phyloP scores from a whole-genome alignment of 2,888 invertebrate genomes.

The Drosophila kambysellisi region DNA sequence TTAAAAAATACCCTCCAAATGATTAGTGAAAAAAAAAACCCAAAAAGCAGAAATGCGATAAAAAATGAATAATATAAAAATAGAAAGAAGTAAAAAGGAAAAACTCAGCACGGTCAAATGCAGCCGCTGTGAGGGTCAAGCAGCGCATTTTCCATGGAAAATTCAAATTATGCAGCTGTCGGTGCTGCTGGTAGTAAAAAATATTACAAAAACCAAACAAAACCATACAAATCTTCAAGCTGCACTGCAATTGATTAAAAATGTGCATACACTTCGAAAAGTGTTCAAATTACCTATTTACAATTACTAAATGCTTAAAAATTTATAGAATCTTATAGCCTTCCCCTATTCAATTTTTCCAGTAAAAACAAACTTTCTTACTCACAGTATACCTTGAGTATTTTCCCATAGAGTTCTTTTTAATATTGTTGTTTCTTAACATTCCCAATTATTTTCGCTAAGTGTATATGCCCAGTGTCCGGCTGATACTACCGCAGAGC shows the following conservation, averaged over 20 bases:
- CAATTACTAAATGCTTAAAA: neutral
- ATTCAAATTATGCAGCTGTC: slow-evolving; percentile 69
- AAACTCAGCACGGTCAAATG: slow-evolving; percentile 66
- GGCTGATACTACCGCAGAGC: too few relatives aligned
- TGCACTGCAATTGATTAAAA: slow-evolving; percentile 54
- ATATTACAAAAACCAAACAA: slow-evolving; percentile 20
- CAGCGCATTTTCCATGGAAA: slow-evolving; percentile 52
- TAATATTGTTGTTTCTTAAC: too few relatives aligned
- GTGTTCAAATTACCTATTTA: neutral
- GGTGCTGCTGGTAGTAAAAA: slow-evolving; percentile 50
- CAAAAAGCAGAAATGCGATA: slow-evolving; percentile 46
- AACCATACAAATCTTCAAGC: slow-evolving; percentile 28
- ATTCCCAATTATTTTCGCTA: slow-evolving; percentile 3
- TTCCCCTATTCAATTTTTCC: neutral
- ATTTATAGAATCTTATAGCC: neutral
- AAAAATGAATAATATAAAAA: slow-evolving; percentile 27
- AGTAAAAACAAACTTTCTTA: too few relatives aligned
- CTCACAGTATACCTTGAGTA: too few relatives aligned
- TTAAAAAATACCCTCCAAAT: slow-evolving; percentile 68
- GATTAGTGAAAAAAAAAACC: slow-evolving; percentile 40
- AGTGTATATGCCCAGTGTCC: slow-evolving; percentile 28
- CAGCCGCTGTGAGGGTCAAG: slow-evolving; percentile 71
- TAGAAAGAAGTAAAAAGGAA: slow-evolving; percentile 26
- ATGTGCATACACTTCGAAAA: slow-evolving; percentile 40
- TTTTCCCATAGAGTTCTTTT: neutral